A percentile compares a stretch with the other conserved stretches of the same genome.
These are phyloP conservation scores for Hymenochirus boettgeri DNA, from an alignment of 2,113 vertebrate genomes.

Conservation along the genomic window DNA sequence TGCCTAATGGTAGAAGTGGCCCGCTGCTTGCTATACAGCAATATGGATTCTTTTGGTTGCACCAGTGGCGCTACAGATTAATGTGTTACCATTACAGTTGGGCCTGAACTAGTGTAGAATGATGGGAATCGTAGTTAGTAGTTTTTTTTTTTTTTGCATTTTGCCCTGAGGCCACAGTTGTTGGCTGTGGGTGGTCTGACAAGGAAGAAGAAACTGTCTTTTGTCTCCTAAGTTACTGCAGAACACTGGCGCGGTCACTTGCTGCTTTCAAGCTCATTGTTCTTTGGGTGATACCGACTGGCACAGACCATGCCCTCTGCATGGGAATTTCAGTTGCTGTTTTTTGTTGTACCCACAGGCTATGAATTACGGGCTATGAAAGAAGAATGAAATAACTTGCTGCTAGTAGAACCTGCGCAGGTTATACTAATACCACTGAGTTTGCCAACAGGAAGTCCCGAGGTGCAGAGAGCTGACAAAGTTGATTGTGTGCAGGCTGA, in stretches of 20 bases:
- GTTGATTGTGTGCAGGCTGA: constrained; percentile 31
- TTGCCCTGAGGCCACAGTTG: too few species aligned
- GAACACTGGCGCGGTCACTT: too few species aligned
- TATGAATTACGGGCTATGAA: constrained; percentile 47
- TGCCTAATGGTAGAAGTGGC: too few species aligned
- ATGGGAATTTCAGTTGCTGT: background rate
- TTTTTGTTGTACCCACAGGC: constrained; percentile 34
- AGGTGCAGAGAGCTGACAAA: constrained; percentile 44
- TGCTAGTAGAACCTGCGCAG: constrained; percentile 43
- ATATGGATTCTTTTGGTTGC: too few species aligned
- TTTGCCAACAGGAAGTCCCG: constrained; percentile 53
- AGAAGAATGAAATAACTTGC: constrained; percentile 38
- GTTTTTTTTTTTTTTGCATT: too few species aligned
- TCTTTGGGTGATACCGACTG: background rate
- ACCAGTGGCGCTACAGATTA: too few species aligned
- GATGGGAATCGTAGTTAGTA: too few species aligned
- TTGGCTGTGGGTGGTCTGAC: too few species aligned
- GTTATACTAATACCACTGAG: constrained; percentile 36
- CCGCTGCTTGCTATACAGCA: too few species aligned
- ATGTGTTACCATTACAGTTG: too few species aligned
- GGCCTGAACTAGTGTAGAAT: too few species aligned
- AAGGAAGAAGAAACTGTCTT: too few species aligned
- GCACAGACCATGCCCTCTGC: constrained; percentile 31
- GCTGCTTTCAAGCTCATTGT: background rate
- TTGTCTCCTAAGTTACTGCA: background rate